Conservation (phyloP, 64 coral and sea anemone genomes). For the Stichodactyla helianthus region DNA sequence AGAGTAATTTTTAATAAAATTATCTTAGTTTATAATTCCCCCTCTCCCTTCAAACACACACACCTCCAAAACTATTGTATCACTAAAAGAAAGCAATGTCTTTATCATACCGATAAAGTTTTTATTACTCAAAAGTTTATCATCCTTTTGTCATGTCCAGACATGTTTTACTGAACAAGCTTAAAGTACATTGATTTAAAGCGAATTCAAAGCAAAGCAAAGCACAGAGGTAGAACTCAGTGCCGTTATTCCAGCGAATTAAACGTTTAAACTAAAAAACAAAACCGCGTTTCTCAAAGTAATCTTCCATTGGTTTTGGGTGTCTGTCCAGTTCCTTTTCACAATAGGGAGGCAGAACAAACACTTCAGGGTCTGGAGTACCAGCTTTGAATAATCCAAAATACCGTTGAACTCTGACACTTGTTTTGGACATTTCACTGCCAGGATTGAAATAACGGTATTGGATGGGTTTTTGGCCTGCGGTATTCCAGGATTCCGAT, state of each 20-base stretch:
- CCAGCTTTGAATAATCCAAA: not conserved
- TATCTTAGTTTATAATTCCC: too few relatives aligned
- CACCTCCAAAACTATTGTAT: too few relatives aligned
- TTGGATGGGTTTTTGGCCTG: not conserved
- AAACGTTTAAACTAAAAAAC: not conserved
- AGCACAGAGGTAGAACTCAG: too few relatives aligned
- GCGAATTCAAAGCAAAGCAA: too few relatives aligned
- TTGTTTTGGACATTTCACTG: slow-evolving; percentile 9
- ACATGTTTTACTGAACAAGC: too few relatives aligned
- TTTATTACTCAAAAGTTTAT: too few relatives aligned
- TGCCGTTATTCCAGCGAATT: not conserved
- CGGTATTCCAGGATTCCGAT: not conserved
- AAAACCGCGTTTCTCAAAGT: not conserved
- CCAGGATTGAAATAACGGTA: not conserved
- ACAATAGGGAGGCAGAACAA: not conserved
- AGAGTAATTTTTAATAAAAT: too few relatives aligned
- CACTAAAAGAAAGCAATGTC: too few relatives aligned
- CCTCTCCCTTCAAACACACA: too few relatives aligned
- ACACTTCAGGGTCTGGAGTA: not conserved
- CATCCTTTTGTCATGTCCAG: too few relatives aligned
- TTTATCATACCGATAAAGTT: too few relatives aligned
- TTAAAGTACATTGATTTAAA: too few relatives aligned
- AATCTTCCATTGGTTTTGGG: not conserved
- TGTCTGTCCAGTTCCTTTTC: not conserved
- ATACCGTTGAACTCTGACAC: not conserved